These are phyloP conservation scores for Aerospiza tachiro DNA, from an alignment of 2,797 vertebrate species.

Conservation along the genomic window DNA sequence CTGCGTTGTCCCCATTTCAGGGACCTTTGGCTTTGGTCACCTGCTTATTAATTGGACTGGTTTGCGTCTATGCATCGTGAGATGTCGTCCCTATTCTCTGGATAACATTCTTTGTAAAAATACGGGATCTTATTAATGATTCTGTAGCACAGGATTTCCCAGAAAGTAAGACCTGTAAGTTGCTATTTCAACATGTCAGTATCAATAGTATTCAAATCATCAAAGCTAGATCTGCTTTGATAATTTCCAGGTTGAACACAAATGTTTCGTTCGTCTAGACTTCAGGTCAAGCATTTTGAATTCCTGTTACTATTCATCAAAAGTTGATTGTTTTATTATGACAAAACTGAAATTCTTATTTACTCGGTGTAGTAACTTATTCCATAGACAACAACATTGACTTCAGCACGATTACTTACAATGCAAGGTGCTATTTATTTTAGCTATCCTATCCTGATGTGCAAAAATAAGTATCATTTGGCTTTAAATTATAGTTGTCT, in stretches of 20 bases:
- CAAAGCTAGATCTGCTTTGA: background rate
- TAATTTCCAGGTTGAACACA: background rate
- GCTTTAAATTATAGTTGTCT: background rate
- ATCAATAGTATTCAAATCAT: background rate
- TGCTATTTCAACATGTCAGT: background rate
- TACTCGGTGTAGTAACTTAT: background rate
- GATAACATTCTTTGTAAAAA: background rate
- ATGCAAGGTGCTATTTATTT: background rate
- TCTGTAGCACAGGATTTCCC: background rate
- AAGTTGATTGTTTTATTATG: background rate
- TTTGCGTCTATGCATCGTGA: background rate
- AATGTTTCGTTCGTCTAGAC: background rate
- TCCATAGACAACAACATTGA: background rate
- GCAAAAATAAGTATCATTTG: background rate
- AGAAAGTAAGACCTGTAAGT: background rate
- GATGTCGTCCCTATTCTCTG: background rate
- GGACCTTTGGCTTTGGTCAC: conserved; percentile 10
- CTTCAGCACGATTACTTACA: background rate
- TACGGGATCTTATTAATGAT: background rate
- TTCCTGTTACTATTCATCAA: background rate
- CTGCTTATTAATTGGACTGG: conserved; percentile 24
- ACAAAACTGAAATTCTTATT: background rate
- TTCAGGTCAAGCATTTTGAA: background rate
- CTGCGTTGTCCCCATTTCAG: background rate
- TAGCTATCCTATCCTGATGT: background rate